phyloP scores from a whole-genome alignment of 2,113 vertebrate species.

The Microtus richardsoni region DNA sequence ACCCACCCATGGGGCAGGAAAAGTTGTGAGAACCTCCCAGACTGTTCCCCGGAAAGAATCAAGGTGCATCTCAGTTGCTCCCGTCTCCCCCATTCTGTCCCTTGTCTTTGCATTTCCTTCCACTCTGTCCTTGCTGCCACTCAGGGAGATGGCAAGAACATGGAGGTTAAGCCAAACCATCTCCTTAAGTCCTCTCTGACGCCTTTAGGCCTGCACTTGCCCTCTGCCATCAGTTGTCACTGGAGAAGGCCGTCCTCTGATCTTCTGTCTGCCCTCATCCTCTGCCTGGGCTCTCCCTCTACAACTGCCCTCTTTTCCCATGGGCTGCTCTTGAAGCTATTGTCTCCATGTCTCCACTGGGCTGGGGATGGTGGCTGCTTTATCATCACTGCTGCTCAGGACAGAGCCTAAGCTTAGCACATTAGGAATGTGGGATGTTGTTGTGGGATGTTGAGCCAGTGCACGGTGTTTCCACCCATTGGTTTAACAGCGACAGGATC shows the following conservation, averaged over 20 bases:
- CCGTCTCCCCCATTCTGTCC: background rate
- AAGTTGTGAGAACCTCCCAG: background rate
- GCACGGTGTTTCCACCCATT: background rate
- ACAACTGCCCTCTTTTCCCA: background rate
- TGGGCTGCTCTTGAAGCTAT: background rate
- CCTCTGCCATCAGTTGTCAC: fast-evolving
- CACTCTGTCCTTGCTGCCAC: too few species aligned
- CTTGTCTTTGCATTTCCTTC: background rate
- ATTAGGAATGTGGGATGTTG: background rate
- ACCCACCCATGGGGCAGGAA: background rate
- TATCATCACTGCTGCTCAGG: fast-evolving
- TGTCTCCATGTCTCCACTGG: too few species aligned
- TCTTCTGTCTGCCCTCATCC: background rate
- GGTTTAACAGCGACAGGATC: background rate
- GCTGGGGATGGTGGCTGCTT: background rate
- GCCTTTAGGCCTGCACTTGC: background rate
- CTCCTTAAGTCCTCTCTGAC: too few species aligned
- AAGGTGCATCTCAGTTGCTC: background rate
- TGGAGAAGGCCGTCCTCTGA: too few species aligned
- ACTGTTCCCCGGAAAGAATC: background rate
- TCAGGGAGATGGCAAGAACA: background rate
- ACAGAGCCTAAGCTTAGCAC: background rate
- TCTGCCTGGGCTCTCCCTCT: background rate
- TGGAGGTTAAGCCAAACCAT: background rate
- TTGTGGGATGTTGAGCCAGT: fast-evolving